Base-by-base conservation (phyloP, 2,888 invertebrate species). In the Amorpha juglandis region DNA sequence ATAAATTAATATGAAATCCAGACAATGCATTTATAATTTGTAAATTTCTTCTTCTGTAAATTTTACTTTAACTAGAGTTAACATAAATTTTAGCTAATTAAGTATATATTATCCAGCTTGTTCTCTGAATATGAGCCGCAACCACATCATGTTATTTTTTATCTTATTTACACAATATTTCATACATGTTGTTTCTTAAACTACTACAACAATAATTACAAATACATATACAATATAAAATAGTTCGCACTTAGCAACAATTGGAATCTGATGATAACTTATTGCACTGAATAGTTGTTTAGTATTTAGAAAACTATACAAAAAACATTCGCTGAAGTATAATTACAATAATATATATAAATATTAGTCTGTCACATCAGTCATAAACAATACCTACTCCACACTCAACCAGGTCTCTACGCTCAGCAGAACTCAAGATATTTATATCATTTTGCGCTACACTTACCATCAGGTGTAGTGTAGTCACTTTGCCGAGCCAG, bases 371-470 rank as follows among this genome's bases (percentile, higher is more conserved):
- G 45, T 45, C 14, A 45, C 6, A 11, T 45, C 45, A 45, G 19
- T 50, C 1, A 4, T 50, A 19, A 9, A 11, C 16, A 50, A 48
- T 19, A 16, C 16, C 14, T 45, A 45, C 9, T 45, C 45, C 45
- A 14, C 14, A 45, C 11, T n/a, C 47, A 47, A 47, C 14, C 14
- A 16, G 48, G 16, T 16, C 2, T 8, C 48, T 48, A 48, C 8
- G 50, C 50, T 50, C 19, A 50, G 50, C 50, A 50, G 50, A 50
- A 45, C 12, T 45, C 45, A 45, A 50, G 19, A 50, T 50, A 16
- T 9, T 19, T 50, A 19, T 7, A 3, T n/a, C n/a, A n/a, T n/a
- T n/a, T n/a, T n/a, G n/a, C n/a, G n/a, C n/a, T n/a, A n/a, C n/a
- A n/a, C n/a, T n/a, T n/a, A n/a, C n/a, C n/a, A n/a, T n/a, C n/a